These are phyloP conservation scores for Brachynemurus nebulosus DNA, from an alignment of 2,888 invertebrate genomes.

Conservation along the genomic window DNA sequence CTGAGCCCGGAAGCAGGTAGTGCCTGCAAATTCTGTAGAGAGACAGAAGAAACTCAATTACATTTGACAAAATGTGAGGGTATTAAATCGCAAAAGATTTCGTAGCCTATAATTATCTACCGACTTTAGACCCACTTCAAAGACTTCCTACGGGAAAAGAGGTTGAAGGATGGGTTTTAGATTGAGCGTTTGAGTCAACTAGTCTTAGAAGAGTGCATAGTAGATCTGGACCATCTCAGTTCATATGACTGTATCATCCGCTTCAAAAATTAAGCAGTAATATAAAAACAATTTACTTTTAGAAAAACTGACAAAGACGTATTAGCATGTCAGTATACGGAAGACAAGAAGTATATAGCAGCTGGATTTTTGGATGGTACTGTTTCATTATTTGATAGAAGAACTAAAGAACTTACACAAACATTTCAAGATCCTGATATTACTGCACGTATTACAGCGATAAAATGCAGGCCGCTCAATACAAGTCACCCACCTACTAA, in stretches of 20 bases:
- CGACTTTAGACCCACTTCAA: no score
- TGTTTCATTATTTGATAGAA: constrained; percentile 39
- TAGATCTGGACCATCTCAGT: no score
- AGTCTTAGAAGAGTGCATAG: no score
- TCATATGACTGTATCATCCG: neutral
- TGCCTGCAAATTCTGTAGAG: no score
- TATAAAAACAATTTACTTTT: neutral
- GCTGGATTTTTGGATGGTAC: constrained; percentile 46
- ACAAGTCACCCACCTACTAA: constrained; percentile 44
- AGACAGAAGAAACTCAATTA: no score
- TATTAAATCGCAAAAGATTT: no score
- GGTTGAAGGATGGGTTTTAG: no score
- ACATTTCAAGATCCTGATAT: constrained; percentile 41
- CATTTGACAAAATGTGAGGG: no score
- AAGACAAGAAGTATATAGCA: constrained; percentile 42
- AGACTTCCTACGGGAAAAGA: no score
- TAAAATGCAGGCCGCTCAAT: constrained; percentile 45
- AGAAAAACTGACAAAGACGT: constrained; percentile 35
- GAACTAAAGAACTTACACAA: constrained; percentile 33
- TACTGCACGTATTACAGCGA: constrained; percentile 40
- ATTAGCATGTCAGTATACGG: constrained; percentile 46
- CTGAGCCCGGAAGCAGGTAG: no score
- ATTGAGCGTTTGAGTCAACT: no score
- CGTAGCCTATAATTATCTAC: no score
- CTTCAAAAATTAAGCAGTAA: neutral